A percentile compares a stretch with the other conserved stretches of the same genome.
phyloP scores from a whole-genome alignment of 2,888 invertebrate genomes.

The Agrochola lychnidis region DNA sequence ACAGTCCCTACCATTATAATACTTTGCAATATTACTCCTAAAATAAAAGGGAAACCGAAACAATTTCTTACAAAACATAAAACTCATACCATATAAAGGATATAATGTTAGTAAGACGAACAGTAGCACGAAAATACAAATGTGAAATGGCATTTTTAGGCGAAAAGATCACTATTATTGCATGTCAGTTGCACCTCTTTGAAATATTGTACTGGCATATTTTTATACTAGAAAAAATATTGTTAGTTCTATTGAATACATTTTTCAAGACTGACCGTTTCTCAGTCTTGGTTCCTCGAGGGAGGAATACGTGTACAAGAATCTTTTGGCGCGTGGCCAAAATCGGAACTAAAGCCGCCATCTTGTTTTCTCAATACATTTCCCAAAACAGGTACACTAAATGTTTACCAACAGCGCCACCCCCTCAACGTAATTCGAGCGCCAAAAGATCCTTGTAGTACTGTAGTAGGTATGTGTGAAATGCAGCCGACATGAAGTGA shows the following conservation, averaged over 20 bases:
- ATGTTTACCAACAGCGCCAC: constrained; percentile 1
- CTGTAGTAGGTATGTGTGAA: constrained; percentile 46
- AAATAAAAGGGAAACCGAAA: constrained; percentile 59
- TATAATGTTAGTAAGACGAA: constrained; percentile 65
- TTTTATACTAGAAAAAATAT: constrained; percentile 30
- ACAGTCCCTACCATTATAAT: constrained; percentile 64
- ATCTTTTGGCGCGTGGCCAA: neutral
- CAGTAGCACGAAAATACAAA: constrained; percentile 49
- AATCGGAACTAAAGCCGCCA: neutral
- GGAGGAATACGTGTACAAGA: constrained; percentile 15
- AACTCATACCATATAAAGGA: constrained; percentile 54
- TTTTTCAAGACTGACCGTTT: constrained; percentile 46
- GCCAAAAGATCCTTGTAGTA: neutral
- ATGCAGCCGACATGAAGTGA: constrained; percentile 64
- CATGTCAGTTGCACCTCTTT: constrained; percentile 64
- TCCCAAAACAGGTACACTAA: neutral
- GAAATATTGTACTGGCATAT: constrained; percentile 41
- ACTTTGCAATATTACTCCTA: constrained; percentile 62
- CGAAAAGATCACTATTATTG: constrained; percentile 44
- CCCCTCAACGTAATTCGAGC: neutral
- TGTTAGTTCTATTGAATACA: constrained; percentile 20
- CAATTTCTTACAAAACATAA: constrained; percentile 64
- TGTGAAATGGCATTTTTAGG: constrained; percentile 62
- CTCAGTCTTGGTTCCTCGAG: constrained; percentile 46
- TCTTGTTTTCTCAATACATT: neutral